Base-by-base conservation (phyloP, 2,113 vertebrate genomes). In the Gasterosteus aculeatus region DNA sequence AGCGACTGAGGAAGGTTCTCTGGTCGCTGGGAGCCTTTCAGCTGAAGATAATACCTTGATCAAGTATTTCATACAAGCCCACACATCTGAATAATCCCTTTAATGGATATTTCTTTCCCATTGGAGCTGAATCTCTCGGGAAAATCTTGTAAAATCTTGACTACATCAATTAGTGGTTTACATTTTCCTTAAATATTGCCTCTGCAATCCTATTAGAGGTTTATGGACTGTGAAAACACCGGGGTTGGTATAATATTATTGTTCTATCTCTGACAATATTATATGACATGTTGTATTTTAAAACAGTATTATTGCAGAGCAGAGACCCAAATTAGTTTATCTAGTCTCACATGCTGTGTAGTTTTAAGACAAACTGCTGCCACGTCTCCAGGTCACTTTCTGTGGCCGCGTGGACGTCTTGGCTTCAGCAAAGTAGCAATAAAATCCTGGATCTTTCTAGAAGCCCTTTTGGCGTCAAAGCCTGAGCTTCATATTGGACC, bases 381-480 rank as follows among this genome's bases (percentile, higher is more conserved):
- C 65, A 47, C 11, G 65, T 44, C 67, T 77, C 35, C 61, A 79
- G 78, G 76, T 78, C 73, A 49, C 70, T n/a, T 42, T 33, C 68
- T 81, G 59, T 31, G 81, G 76, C 80, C 66, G 63, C 35, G 14
- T 85, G 81, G 77, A 75, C 79, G 49, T 74, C 57, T 70, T 86
- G 84, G 84, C 77, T 75, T 65, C 1, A 7, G 65, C 33, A 84
- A 78, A 72, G 81, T 80, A 84, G 75, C 60, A 82, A 89, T 85
- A 82, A 75, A 89, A 80, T 7, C 77, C 84, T 85, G 87, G 87
- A 87, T 54, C 82, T 83, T 72, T 69, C 63, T 69, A 3, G 39
- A 58, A 63, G 76, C 76, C 44, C 58, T 75, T 77, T 54, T 68
- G 81, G 73, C 62, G 56, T 78, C 66, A 68, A 53, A 74, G 39